Evolutionary conservation across 2,797 vertebrate species (phyloP), one percentile per base, ranked within the genome.

Genomic region (Phrynocephalus vlangalii): DNA sequence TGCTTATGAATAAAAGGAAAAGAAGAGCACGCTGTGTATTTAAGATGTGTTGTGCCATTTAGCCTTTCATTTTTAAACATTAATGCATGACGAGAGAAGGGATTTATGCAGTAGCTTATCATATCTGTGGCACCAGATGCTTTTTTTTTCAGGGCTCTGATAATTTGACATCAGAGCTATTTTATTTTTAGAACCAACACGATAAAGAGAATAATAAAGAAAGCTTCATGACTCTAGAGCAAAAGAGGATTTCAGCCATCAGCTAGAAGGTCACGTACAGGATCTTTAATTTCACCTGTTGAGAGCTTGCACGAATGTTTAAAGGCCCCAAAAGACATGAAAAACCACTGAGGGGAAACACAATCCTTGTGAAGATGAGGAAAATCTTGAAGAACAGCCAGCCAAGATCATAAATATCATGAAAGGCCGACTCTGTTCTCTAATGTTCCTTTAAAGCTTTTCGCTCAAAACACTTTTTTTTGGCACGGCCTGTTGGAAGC

Each of bases 341-440:
- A 85, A 93, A 94, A 91, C 91, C 89, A 91, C 86, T 92, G 89
- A 86, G 89, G 93, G 83, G 93, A 95, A 96, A 91, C 48, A 68
- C 50, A 93, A 73, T 92, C 84, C 88, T 86, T 92, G 91, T 75
- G 91, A 95, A 96, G 86, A 94, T 92, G 92, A 95, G 93, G 93
- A 95, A 94, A 95, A 94, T 87, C 71, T 78, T 94, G 93, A 94
- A 90, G 83, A 92, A 82, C 87, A 90, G 91, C 95, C 95, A 96
- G 91, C 82, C 66, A 15, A 89, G 91, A 91, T 94, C 91, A 94
- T 94, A 93, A 95, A 95, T 93, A 93, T 94, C 92, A 94, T 91
- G 89, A 91, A 90, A 93, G 89, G 94, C 91, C 91, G 91, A 91
- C 85, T 67, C 60, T 88, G 52, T 13, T 94, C 60, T 88, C 76